Evolutionary conservation across 2,113 vertebrate genomes (phyloP).

Genomic region (Paramisgurnus dabryanus): DNA sequence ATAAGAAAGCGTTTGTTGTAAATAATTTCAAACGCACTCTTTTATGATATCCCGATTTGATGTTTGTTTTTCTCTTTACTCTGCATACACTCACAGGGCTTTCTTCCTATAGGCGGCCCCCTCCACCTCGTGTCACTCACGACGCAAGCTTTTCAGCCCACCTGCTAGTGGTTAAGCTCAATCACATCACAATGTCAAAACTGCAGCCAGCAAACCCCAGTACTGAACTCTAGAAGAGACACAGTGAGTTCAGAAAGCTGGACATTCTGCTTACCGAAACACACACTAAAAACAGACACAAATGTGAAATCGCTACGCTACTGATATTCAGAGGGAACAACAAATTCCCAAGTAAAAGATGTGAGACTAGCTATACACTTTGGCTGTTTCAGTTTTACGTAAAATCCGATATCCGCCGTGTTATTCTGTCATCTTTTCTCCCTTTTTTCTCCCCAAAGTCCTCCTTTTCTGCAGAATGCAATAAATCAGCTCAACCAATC

Average conservation of each 20-base stretch:
- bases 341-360: not conserved
- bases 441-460: no score
- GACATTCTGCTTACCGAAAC: conserved; percentile 6
- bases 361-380: not conserved
- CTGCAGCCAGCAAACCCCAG: conserved; percentile 42
- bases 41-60: conserved; percentile 56
- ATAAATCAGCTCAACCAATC: no score
- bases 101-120: conserved; percentile 26
- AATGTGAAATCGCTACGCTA: not conserved
- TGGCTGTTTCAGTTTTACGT: no score
- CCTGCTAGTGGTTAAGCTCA: conserved; percentile 76
- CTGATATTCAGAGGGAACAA: no score
- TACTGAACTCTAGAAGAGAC: conserved; percentile 13
- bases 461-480: no score
- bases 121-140: conserved; percentile 62
- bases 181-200: conserved; percentile 64
- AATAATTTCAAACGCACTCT: conserved; percentile 54
- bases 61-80: conserved; percentile 54
- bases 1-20: not conserved
- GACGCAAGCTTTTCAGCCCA: conserved; percentile 69
- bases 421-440: no score
- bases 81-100: conserved; percentile 41
- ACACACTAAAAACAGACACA: not conserved
- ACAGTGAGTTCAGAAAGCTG: conserved; percentile 2
- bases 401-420: no score